Evolutionary conservation across 2,888 invertebrate species (phyloP), one percentile per base, ranked within the genome.

Genomic region (Holacanthella duospinosa): DNA sequence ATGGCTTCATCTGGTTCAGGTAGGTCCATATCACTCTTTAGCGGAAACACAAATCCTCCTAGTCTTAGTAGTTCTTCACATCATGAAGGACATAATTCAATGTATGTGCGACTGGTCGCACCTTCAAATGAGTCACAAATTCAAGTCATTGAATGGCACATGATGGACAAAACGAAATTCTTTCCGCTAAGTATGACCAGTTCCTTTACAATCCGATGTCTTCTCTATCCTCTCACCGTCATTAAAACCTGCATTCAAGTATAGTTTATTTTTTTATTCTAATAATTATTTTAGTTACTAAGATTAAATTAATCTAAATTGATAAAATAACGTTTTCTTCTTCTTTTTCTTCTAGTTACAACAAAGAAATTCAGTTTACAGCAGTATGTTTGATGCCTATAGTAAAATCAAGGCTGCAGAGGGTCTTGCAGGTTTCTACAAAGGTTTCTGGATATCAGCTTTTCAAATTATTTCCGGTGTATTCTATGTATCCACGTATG

Each of bases 101-200:
- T 48, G 16, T 48, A n/a, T 21, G 48, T 48, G 4, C 12, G 48
- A 9, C 4, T 21, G 19, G 12, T 4, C 21, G 48, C 48, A 16
- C 48, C 48, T 4, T 48, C 48, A 21, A 21, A 26, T 26, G 55
- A 55, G 28, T 27, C 63, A 24, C 59, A 60, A 55, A 68, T 72
- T 43, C 68, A 70, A 68, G 66, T 72, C 21, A 93, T 97, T 67
- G 96, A 97, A 79, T 92, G 95, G 90, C 85, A 93, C 71, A 97
- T 97, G 96, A 90, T 97, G 93, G 90, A 97, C 78, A 94, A 93
- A 75, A 83, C 82, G 56, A 93, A 93, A 76, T 97, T 95, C 77
- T 91, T 91, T 75, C 94, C 95, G 0, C 79, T 96, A 63, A 93
- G 93, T 63, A 88, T 94, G 80, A 79, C 92, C 19, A 94, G 93